These are phyloP conservation scores for Diogma glabrata DNA, from an alignment of 2,888 invertebrate genomes.

Conservation along the genomic window DNA sequence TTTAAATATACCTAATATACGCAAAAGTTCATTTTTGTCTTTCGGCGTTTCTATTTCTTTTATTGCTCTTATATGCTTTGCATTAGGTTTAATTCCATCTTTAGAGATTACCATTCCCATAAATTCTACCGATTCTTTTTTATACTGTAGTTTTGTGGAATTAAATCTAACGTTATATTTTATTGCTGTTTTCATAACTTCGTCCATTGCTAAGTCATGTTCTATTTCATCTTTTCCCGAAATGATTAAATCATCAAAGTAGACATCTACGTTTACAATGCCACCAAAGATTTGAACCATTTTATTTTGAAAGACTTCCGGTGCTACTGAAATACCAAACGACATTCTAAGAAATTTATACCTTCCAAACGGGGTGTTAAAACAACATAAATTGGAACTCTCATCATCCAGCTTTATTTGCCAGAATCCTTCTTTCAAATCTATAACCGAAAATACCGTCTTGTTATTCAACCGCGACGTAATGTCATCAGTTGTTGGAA, in stretches of 20 bases:
- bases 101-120: background rate
- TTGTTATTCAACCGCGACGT: constrained; percentile 14
- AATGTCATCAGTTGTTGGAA: constrained; percentile 23
- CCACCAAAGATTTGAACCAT: constrained; percentile 13
- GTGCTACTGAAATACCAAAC: constrained; percentile 13
- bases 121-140: background rate
- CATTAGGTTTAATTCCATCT: background rate
- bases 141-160: background rate
- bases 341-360: constrained; percentile 16
- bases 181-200: no score
- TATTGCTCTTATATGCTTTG: no score
- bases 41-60: no score
- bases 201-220: no score
- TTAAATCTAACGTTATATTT: no score
- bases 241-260: constrained; percentile 20
- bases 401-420: constrained; percentile 16
- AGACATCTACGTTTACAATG: constrained; percentile 17
- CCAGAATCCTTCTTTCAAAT: constrained; percentile 17
- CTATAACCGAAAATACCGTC: constrained; percentile 16
- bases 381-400: constrained; percentile 18
- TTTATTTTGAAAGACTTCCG: constrained; percentile 15
- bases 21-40: no score
- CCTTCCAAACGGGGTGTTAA: constrained; percentile 20
- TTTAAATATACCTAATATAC: no score
- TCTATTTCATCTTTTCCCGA: background rate